Base-by-base conservation (phyloP, 2,113 vertebrate genomes). In the Calyptommatus sinebrachiatus region DNA sequence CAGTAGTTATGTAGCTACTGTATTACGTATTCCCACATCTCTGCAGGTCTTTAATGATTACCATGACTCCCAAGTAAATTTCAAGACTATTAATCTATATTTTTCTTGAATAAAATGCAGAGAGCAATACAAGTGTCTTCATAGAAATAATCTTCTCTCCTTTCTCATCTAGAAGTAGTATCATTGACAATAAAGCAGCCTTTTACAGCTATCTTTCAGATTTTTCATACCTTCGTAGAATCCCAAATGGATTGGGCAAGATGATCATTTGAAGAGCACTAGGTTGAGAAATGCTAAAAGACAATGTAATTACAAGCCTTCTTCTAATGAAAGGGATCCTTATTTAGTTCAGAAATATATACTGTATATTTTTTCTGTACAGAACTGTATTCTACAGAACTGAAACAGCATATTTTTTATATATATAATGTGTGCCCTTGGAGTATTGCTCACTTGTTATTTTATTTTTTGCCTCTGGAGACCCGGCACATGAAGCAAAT, bases 161-260 rank as follows among this genome's bases (percentile, higher is more conserved):
- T 11, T 21, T 4, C 76, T 61, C 6, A 75, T 66, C 31, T 73
- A 7, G 14, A 48, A 29, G 10, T 0, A 0, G 16, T 2, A 24
- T 7, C 0, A 0, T 28, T 62, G 3, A 66, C 24, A 11, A 26
- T 67, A 87, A 72, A 69, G 12, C 2, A 57, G 48, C 48, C 48
- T 50, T 50, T 9, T 50, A 14, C 48, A 50, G 3, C 3, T 50
- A 5, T 9, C 48, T 8, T 50, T 50, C 48, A 50, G 48, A 50
- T 50, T 11, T 50, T 8, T 50, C 12, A 50, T 50, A 50, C 48
- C 8, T 1, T 50, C 9, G 2, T 50, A 50, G 48, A 50, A 50
- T 14, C 48, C 48, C 12, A 14, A 50, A 50, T 50, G 8, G 48
- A 2, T 14, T 50, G 48, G 48, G 48, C 48, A 9, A 50, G 48